Conservation (phyloP, 2,113 vertebrate species). For the Stegostoma tigrinum region DNA sequence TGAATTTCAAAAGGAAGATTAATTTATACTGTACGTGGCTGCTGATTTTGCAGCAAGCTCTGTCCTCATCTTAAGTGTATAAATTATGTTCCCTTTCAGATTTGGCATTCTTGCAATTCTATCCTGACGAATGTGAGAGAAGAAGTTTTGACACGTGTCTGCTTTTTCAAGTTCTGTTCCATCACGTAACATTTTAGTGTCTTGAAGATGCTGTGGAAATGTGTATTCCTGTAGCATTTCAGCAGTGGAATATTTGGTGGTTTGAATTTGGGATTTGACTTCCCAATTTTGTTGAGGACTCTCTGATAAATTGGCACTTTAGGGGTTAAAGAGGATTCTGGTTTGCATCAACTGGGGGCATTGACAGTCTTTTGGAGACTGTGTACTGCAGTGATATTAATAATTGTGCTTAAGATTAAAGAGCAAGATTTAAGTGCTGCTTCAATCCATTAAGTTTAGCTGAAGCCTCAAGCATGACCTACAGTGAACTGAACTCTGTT, state of each 20-base stretch:
- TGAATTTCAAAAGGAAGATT: too few species aligned
- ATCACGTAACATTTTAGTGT: too few species aligned
- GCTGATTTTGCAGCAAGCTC: too few species aligned
- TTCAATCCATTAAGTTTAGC: background rate
- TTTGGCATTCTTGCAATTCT: too few species aligned
- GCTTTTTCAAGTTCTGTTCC: too few species aligned
- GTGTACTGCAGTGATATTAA: background rate
- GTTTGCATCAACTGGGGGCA: background rate
- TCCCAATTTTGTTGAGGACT: too few species aligned
- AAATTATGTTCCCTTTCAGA: too few species aligned
- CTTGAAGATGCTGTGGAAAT: background rate
- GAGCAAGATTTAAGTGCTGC: background rate
- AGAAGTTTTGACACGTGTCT: too few species aligned
- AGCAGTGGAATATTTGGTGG: background rate
- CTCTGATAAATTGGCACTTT: background rate
- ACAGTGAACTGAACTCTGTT: background rate
- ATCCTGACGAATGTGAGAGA: too few species aligned
- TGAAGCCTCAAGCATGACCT: background rate
- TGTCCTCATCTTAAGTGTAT: too few species aligned
- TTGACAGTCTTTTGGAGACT: background rate
- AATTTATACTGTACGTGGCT: too few species aligned
- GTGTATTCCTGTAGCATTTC: background rate
- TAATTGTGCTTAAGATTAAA: background rate
- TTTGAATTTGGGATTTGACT: background rate
- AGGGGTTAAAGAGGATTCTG: background rate